Conservation (phyloP, 2,797 vertebrate species). For the Rousettus madagascariensis region DNA sequence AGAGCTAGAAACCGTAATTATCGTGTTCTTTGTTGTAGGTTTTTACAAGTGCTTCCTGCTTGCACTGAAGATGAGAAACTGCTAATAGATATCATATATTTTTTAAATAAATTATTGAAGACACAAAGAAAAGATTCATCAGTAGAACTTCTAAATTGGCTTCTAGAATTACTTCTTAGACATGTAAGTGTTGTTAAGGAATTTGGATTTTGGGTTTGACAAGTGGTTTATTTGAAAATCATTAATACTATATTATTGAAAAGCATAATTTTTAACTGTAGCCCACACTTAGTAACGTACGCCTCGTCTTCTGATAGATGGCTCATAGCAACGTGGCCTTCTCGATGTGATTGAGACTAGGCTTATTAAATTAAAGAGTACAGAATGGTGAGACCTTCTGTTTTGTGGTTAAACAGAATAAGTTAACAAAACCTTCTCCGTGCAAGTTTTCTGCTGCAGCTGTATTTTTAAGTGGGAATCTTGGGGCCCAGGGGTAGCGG, state of each 20-base stretch:
- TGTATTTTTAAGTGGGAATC: neutral
- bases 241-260: neutral
- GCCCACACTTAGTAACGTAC: neutral
- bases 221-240: slow-evolving; percentile 3
- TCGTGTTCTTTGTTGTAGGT: slow-evolving; percentile 85
- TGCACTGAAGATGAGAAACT: slow-evolving; percentile 94
- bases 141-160: slow-evolving; percentile 90
- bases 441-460: neutral
- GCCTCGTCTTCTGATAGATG: neutral
- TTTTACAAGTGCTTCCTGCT: slow-evolving; percentile 94
- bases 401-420: neutral
- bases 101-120: slow-evolving; percentile 92
- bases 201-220: slow-evolving; percentile 16
- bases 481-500: rapidly evolving
- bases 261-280: neutral
- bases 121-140: slow-evolving; percentile 84
- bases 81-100: slow-evolving; percentile 92
- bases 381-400: neutral
- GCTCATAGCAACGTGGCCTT: neutral
- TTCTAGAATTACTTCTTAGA: slow-evolving; percentile 92
- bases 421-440: neutral
- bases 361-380: neutral
- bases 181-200: slow-evolving; percentile 85
- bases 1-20: neutral
- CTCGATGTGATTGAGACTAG: neutral